A percentile compares a stretch with the other conserved stretches of the same genome.
phyloP scores from a whole-genome alignment of 2,888 invertebrate species.

The Plagodis pulveraria region DNA sequence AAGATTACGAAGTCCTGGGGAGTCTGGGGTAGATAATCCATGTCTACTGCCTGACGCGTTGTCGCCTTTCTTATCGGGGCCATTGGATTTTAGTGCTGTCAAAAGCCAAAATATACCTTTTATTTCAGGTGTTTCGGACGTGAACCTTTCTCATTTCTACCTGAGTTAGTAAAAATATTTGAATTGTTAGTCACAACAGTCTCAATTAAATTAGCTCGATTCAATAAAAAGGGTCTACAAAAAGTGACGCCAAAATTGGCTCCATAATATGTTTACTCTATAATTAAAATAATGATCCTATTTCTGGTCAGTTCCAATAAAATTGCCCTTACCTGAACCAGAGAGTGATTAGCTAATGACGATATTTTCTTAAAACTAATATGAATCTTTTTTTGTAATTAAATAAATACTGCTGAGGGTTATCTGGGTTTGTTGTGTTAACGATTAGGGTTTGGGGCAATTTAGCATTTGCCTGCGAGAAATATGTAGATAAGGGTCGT shows the following conservation, averaged over 20 bases:
- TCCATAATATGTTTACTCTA: constrained; percentile 66
- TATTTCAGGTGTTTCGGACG: not conserved
- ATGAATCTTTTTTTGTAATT: constrained; percentile 37
- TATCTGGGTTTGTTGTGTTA: constrained; percentile 60
- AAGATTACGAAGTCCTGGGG: constrained; percentile 54
- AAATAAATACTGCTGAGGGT: constrained; percentile 10
- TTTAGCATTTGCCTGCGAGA: constrained; percentile 65
- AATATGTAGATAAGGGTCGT: constrained; percentile 52
- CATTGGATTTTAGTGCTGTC: constrained; percentile 34
- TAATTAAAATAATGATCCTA: constrained; percentile 80
- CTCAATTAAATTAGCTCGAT: constrained; percentile 26
- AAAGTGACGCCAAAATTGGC: constrained; percentile 51
- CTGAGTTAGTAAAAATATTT: constrained; percentile 1
- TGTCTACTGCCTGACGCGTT: constrained; percentile 38
- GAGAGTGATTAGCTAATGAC: constrained; percentile 73
- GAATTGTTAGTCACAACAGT: constrained; percentile 22
- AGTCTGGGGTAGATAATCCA: constrained; percentile 56
- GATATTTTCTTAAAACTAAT: constrained; percentile 42
- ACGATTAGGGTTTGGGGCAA: constrained; percentile 57
- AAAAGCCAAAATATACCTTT: not conserved
- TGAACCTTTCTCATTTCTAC: not conserved
- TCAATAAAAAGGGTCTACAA: constrained; percentile 21
- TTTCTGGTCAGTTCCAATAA: constrained; percentile 71
- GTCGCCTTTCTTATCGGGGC: constrained; percentile 34
- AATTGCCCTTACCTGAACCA: constrained; percentile 73